These are phyloP conservation scores for Larimichthys crocea DNA, from an alignment of 2,113 vertebrate species.

Conservation along the genomic window DNA sequence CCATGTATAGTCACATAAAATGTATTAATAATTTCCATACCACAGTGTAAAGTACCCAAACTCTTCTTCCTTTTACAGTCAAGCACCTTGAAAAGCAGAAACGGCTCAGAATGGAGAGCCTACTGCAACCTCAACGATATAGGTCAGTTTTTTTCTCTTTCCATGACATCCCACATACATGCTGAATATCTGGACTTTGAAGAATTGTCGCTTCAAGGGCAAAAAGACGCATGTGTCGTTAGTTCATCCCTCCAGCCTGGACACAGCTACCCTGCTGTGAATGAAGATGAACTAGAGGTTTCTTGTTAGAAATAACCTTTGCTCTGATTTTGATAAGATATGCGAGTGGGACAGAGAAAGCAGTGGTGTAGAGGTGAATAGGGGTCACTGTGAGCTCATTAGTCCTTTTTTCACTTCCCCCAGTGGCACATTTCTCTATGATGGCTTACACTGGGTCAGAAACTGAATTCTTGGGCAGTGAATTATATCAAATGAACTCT, in stretches of 20 bases:
- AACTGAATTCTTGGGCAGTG: conserved; percentile 21
- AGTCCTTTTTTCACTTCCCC: conserved; percentile 63
- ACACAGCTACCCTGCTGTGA: conserved; percentile 58
- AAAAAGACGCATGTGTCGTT: conserved; percentile 33
- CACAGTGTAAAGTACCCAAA: neutral
- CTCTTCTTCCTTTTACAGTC: conserved; percentile 84
- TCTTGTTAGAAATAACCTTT: conserved; percentile 77
- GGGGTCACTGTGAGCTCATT: conserved; percentile 78
- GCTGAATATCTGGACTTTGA: conserved; percentile 26
- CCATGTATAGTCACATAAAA: neutral
- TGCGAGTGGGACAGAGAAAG: conserved; percentile 56
- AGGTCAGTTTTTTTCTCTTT: conserved; percentile 85
- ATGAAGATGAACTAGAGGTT: conserved; percentile 74
- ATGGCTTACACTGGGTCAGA: conserved; percentile 69
- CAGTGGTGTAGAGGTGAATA: conserved; percentile 56
- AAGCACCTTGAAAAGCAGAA: conserved; percentile 90
- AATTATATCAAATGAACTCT: conserved; percentile 51
- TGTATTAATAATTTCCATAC: neutral
- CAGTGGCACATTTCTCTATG: conserved; percentile 63
- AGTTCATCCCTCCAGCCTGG: conserved; percentile 25
- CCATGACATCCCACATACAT: neutral
- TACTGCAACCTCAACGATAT: conserved; percentile 96
- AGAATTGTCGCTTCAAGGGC: conserved; percentile 50
- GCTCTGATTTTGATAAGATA: conserved; percentile 79
- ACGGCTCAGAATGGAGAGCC: conserved; percentile 91